Evolutionary conservation across 1,140 invertebrate species (phyloP).

Genomic region (Chionoecetes opilio): DNA sequence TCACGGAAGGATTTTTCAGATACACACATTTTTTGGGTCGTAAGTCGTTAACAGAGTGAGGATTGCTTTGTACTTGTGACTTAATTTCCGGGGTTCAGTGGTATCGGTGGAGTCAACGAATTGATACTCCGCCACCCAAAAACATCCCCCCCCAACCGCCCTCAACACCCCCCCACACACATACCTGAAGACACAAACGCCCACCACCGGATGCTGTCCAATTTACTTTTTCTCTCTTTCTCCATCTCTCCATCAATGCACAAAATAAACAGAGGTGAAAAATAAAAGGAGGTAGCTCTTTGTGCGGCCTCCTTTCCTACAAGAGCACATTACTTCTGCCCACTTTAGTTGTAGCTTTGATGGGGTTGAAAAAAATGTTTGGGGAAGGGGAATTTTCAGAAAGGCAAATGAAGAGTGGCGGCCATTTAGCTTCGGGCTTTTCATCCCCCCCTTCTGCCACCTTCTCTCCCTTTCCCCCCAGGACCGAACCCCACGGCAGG

Average conservation of each 20-base stretch:
- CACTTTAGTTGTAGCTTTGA: constrained; percentile 20
- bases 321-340: background rate
- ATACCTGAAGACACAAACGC: background rate
- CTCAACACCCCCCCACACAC: background rate
- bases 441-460: background rate
- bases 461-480: background rate
- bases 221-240: constrained; percentile 21
- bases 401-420: constrained; percentile 46
- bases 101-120: background rate
- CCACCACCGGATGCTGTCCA: constrained; percentile 14
- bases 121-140: background rate
- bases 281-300: constrained; percentile 20
- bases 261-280: constrained; percentile 30
- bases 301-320: background rate
- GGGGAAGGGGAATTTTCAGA: background rate
- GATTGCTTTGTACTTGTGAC: constrained; percentile 29
- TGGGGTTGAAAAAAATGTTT: background rate
- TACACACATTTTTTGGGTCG: background rate
- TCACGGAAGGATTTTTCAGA: background rate
- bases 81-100: constrained; percentile 7
- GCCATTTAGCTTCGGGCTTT: background rate
- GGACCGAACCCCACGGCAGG: background rate
- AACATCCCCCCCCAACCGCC: background rate
- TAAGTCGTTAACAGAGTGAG: constrained; percentile 1
- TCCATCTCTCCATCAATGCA: background rate